Evolutionary conservation across 2,113 vertebrate genomes (phyloP), one percentile per base, ranked within the genome.

Genomic region (Hypocryptadius cinnamomeus): DNA sequence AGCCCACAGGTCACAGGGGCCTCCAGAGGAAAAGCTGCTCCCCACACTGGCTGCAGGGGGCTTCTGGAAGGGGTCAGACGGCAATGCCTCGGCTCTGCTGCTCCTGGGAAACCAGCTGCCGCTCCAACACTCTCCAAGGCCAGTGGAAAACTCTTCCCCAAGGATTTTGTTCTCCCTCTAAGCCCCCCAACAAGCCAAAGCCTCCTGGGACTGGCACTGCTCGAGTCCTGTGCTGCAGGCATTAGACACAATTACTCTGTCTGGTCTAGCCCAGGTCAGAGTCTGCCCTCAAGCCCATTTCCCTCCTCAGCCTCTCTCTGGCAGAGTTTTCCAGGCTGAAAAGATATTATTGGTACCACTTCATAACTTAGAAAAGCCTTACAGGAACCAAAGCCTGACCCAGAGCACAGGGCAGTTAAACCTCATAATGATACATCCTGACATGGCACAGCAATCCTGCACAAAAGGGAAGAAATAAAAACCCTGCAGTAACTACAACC

Each of bases 71-170:
- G 48, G 42, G 4, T 21, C 42, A 15, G 4, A 2, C 5, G 42
- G 18, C 54, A 37, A 7, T 1, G 9, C 1, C 37, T 8, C 1
- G 22, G 44, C 18, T 31, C 53, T 6, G 3, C 60, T 11, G 79
- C 47, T 54, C 76, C 39, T 10, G 65, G 51, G 39, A 48, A 40
- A 11, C 1, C 56, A 42, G 77, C 22, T 30, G 37, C 47, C n/a
- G 2, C 61, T 11, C 53, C 44, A 50, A 1, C 9, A 0, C n/a
- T 45, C 53, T 27, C 13, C 1, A 2, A 23, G 19, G 40, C 31
- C 0, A 21, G 3, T 1, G 40, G 35, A 30, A 57, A 73, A 47
- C 28, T 15, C 42, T 13, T 12, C 72, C 11, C 48, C 39, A 59
- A 45, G 24, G 28, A 8, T 30, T 6, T 18, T 33, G 53, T 11